phyloP scores from a whole-genome alignment of 2,888 invertebrate genomes.

The Mallateleia sp. region DNA sequence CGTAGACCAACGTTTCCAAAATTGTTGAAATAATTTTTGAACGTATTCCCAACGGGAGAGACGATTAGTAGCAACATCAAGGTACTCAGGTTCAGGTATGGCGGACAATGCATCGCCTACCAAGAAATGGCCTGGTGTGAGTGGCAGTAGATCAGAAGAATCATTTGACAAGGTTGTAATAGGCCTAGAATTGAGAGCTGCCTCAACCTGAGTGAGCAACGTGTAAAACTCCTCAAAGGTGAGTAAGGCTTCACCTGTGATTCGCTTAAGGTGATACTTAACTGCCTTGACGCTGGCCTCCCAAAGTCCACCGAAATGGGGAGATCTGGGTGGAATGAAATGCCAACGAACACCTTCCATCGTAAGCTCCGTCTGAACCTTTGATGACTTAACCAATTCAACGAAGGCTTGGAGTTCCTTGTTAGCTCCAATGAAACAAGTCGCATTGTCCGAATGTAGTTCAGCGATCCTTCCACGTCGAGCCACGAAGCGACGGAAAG shows the following conservation, averaged over 20 bases:
- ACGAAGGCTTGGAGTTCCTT: background rate
- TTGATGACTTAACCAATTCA: background rate
- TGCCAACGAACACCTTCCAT: background rate
- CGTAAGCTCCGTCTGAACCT: background rate
- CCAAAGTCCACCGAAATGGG: slow-evolving; percentile 23
- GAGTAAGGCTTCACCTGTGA: slow-evolving; percentile 73
- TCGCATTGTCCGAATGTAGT: slow-evolving; percentile 27
- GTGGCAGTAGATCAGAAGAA: slow-evolving; percentile 75
- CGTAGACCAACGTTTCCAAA: slow-evolving; percentile 27
- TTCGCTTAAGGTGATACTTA: slow-evolving; percentile 81
- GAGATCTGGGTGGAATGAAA: slow-evolving; percentile 14
- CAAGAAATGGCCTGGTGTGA: slow-evolving; percentile 86
- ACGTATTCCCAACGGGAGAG: slow-evolving; percentile 71
- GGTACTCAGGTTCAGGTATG: slow-evolving; percentile 74
- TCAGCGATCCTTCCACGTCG: too few species aligned
- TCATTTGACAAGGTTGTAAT: slow-evolving; percentile 79
- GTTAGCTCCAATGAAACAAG: slow-evolving; percentile 21
- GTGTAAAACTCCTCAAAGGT: slow-evolving; percentile 84
- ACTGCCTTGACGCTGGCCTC: slow-evolving; percentile 23
- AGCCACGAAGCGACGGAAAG: too few species aligned
- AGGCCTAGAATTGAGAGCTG: slow-evolving; percentile 83
- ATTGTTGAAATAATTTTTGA: slow-evolving; percentile 18
- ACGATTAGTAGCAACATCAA: slow-evolving; percentile 73
- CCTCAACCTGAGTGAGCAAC: slow-evolving; percentile 81
- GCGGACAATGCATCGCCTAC: slow-evolving; percentile 78